Evolutionary conservation across 2,888 invertebrate species (phyloP).

Genomic region (Leptothorax acervorum): DNA sequence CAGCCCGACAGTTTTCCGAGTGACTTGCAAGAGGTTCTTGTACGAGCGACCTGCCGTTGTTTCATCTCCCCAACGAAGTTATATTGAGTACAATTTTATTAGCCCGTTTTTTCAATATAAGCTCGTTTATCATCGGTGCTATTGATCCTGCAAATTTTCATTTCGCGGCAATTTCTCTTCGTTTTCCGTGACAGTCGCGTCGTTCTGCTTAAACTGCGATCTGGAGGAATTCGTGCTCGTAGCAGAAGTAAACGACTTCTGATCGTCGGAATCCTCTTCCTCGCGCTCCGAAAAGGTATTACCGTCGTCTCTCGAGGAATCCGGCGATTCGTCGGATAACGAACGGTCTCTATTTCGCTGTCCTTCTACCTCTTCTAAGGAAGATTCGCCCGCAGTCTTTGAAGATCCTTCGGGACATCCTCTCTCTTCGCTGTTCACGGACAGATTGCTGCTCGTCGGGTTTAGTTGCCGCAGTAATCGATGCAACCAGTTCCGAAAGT

Average conservation of each 20-base stretch:
- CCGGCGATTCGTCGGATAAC: background rate
- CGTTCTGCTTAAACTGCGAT: conserved; percentile 1
- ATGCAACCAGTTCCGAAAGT: conserved; percentile 24
- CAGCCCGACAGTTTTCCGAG: background rate
- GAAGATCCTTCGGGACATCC: conserved; percentile 7
- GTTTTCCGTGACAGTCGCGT: background rate
- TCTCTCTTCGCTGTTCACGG: background rate
- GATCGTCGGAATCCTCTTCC: conserved; percentile 27
- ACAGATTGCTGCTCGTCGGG: background rate
- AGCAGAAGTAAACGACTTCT: conserved; percentile 10
- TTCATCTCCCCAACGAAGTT: background rate
- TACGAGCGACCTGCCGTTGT: background rate
- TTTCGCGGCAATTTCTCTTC: background rate
- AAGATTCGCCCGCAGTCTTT: background rate
- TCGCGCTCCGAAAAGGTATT: conserved; percentile 3
- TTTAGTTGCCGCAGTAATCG: conserved; percentile 28
- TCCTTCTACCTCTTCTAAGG: background rate
- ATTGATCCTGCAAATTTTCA: background rate
- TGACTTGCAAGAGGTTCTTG: conserved; percentile 8
- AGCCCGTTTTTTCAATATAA: background rate
- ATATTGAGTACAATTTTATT: background rate
- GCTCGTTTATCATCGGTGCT: background rate
- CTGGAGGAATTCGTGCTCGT: conserved; percentile 3
- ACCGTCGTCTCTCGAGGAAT: background rate
- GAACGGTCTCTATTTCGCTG: background rate